Evolutionary conservation across 2,797 vertebrate species (phyloP).

Genomic region (Micromesistius poutassou): DNA sequence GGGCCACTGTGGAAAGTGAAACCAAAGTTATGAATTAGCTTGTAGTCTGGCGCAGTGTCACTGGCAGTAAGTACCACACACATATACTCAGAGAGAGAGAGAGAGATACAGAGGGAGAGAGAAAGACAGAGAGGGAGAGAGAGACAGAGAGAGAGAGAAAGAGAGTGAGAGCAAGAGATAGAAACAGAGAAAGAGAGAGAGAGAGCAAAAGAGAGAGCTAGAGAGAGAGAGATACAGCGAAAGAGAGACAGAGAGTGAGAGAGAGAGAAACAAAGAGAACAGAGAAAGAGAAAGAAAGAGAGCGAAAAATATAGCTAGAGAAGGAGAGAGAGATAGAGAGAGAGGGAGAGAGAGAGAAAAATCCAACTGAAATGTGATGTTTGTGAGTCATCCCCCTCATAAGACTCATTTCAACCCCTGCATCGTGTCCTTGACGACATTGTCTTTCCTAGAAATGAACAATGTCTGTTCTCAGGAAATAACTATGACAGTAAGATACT

Average conservation of each 20-base stretch:
- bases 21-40: conserved; percentile 50
- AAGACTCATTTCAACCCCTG: no score
- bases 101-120: background rate
- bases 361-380: no score
- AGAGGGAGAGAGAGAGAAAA: no score
- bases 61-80: conserved; percentile 28
- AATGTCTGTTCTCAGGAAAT: no score
- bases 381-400: no score
- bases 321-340: background rate
- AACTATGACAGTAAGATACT: no score
- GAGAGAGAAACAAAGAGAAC: background rate
- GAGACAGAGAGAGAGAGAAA: background rate
- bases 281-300: background rate
- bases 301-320: background rate
- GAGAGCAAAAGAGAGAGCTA: background rate
- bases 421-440: no score
- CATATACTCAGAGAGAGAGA: background rate
- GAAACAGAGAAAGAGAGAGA: background rate
- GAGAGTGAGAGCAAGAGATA: background rate
- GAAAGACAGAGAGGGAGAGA: no score
- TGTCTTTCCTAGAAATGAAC: no score
- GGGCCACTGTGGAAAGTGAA: conserved; percentile 60
- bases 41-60: conserved; percentile 50
- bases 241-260: background rate
- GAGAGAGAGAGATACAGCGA: background rate